phyloP scores from a whole-genome alignment of 2,113 vertebrate genomes.

The Saccopteryx leptura region DNA sequence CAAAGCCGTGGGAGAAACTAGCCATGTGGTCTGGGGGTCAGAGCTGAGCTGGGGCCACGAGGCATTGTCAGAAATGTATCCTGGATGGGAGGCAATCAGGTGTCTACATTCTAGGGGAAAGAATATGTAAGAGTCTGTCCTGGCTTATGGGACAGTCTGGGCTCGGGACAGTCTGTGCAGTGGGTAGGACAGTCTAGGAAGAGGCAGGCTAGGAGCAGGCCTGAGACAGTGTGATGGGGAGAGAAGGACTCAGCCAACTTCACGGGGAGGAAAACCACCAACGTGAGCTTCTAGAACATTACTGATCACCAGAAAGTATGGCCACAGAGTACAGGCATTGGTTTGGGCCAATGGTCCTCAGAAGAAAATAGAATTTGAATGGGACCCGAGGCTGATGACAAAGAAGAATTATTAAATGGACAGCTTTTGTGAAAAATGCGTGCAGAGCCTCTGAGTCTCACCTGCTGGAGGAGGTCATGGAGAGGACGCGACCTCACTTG shows the following conservation, averaged over 20 bases:
- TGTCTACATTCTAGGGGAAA: neutral
- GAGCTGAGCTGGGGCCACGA: neutral
- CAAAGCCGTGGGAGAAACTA: neutral
- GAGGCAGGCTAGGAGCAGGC: neutral
- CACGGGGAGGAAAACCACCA: neutral
- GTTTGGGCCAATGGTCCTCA: neutral
- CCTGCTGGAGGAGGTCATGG: neutral
- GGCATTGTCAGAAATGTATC: neutral
- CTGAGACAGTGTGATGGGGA: neutral
- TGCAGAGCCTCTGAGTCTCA: too few relatives aligned
- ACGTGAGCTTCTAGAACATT: neutral
- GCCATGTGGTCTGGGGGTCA: neutral
- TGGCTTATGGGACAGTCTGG: neutral
- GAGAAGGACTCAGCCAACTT: neutral
- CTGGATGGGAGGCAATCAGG: neutral
- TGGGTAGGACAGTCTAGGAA: neutral
- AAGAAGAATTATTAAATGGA: neutral
- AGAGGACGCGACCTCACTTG: neutral
- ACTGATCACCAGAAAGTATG: neutral
- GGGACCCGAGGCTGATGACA: neutral
- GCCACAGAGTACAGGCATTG: neutral
- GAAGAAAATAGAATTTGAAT: neutral
- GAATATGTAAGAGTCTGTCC: neutral
- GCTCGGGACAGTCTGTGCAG: neutral
- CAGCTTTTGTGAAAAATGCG: neutral